Conservation (phyloP, 2,797 vertebrate species). For the Artibeus jamaicensis region DNA sequence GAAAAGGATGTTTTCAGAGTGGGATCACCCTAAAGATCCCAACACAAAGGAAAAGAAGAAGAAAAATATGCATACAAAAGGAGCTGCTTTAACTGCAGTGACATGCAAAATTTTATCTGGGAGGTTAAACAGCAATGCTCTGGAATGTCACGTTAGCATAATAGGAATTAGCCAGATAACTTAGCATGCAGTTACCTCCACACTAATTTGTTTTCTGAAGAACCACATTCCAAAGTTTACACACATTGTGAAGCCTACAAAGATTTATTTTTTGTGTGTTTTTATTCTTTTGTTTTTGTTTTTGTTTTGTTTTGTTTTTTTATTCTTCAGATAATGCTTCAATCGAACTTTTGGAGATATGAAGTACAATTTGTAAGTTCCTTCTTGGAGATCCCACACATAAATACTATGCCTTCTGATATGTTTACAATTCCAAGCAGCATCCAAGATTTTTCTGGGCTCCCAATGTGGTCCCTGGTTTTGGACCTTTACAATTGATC, state of each 20-base stretch:
- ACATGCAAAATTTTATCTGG: conserved; percentile 62
- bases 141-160: conserved; percentile 59
- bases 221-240: conserved; percentile 1
- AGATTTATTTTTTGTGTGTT: conserved; percentile 66
- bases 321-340: conserved; percentile 35
- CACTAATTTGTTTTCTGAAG: conserved; percentile 47
- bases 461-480: background rate
- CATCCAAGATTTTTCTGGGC: conserved; percentile 35
- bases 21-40: conserved; percentile 42
- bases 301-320: too few relatives aligned
- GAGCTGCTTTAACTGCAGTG: conserved; percentile 54
- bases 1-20: background rate
- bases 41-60: conserved; percentile 64
- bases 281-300: too few relatives aligned
- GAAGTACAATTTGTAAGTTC: conserved; percentile 46
- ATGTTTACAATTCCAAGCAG: conserved; percentile 10
- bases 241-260: conserved; percentile 22
- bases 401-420: conserved; percentile 37
- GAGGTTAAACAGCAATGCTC: conserved; percentile 29
- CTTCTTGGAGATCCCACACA: conserved; percentile 15
- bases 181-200: conserved; percentile 48
- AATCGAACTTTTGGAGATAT: conserved; percentile 35
- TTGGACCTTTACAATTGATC: background rate
- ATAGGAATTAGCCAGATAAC: conserved; percentile 47
- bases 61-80: conserved; percentile 62